These are phyloP conservation scores for Dichetophora obliterata DNA, from an alignment of 2,888 invertebrate genomes.

Conservation along the genomic window DNA sequence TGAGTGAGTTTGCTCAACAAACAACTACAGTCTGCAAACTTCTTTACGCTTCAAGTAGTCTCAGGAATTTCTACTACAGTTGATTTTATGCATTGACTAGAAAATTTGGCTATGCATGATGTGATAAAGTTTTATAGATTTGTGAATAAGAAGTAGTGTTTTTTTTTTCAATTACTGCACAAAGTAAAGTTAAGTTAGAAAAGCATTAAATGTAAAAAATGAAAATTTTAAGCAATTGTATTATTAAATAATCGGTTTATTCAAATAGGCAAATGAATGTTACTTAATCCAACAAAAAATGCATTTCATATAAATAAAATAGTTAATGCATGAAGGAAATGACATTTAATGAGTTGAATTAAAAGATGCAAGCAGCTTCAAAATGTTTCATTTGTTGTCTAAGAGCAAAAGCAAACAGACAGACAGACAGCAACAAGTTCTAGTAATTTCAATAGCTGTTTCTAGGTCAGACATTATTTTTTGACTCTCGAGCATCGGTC, in stretches of 20 bases:
- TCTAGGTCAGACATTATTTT: neutral
- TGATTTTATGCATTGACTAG: neutral
- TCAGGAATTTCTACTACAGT: neutral
- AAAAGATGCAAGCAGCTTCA: neutral
- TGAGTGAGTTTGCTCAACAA: neutral
- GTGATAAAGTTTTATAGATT: conserved; percentile 4
- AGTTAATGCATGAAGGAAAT: too few relatives aligned
- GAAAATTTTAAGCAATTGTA: too few relatives aligned
- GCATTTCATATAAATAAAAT: too few relatives aligned
- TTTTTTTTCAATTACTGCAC: neutral
- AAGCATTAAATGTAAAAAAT: too few relatives aligned
- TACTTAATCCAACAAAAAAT: too few relatives aligned
- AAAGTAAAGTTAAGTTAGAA: too few relatives aligned
- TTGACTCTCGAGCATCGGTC: neutral
- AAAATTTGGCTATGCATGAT: conserved; percentile 20
- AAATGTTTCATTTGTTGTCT: too few relatives aligned
- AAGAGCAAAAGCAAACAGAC: neutral
- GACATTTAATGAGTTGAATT: too few relatives aligned
- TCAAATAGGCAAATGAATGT: too few relatives aligned
- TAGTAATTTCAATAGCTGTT: neutral
- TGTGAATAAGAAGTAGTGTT: neutral
- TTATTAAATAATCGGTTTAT: too few relatives aligned
- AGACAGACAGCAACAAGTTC: neutral
- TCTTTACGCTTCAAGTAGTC: neutral
- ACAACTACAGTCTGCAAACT: neutral